Evolutionary conservation across 2,797 vertebrate genomes (phyloP).

Genomic region (Bothrops alternatus): DNA sequence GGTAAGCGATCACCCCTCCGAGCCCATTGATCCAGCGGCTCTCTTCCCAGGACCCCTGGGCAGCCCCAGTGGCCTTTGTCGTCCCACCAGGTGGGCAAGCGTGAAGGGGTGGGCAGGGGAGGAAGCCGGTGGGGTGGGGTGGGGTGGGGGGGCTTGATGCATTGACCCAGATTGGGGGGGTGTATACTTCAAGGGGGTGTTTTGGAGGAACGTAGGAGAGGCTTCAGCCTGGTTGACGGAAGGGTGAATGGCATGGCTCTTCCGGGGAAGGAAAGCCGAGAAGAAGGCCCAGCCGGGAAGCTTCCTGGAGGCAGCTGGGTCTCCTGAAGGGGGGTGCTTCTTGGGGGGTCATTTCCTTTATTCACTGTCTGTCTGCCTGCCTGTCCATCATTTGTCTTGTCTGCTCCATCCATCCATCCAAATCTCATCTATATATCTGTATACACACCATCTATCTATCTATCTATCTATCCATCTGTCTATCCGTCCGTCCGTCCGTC

Average conservation of each 20-base stretch:
- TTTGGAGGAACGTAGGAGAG: background rate
- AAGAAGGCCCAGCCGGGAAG: background rate
- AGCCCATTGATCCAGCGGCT: background rate
- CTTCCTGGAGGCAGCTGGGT: background rate
- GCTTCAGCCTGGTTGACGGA: background rate
- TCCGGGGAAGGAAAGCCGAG: background rate
- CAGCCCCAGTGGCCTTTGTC: background rate
- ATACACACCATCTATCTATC: too few species aligned
- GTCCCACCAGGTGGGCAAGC: background rate
- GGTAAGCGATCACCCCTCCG: background rate
- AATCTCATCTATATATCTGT: too few species aligned
- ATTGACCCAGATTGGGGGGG: fast-evolving
- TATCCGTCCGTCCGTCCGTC: too few species aligned
- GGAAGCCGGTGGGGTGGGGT: background rate
- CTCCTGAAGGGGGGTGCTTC: background rate
- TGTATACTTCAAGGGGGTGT: background rate
- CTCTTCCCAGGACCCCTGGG: background rate
- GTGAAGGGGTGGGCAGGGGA: background rate
- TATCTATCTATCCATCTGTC: too few species aligned
- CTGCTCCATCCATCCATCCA: too few species aligned
- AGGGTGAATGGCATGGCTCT: too few species aligned
- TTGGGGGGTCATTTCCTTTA: background rate
- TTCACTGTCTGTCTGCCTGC: background rate
- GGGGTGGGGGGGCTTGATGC: background rate
- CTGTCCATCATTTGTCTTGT: too few species aligned